phyloP scores from a whole-genome alignment of 2,888 invertebrate genomes.

The Argyra leucocephala region DNA sequence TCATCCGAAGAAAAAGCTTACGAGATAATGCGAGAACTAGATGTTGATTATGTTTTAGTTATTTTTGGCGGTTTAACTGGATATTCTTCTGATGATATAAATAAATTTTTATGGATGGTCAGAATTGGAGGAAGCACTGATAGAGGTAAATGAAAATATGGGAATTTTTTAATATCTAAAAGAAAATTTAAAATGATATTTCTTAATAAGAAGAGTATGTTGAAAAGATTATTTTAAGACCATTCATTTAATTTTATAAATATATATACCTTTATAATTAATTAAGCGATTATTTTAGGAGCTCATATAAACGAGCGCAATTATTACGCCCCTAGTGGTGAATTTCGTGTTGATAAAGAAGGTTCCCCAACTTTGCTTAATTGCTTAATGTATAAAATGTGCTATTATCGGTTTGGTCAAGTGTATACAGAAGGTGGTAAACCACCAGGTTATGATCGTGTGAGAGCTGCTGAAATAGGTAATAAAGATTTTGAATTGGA shows the following conservation, averaged over 20 bases:
- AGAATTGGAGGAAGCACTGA: conserved; percentile 92
- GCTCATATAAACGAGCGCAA: conserved; percentile 92
- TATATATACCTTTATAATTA: too few relatives aligned
- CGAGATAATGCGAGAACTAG: conserved; percentile 93
- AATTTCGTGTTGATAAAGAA: conserved; percentile 92
- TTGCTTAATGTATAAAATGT: conserved; percentile 99
- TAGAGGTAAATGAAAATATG: conserved; percentile 49
- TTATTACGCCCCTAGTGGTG: conserved; percentile 91
- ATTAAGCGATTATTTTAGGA: too few relatives aligned
- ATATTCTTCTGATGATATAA: conserved; percentile 97
- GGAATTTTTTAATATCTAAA: too few relatives aligned
- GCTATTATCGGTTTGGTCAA: conserved; percentile 94
- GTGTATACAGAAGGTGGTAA: conserved; percentile 91
- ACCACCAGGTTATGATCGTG: conserved; percentile 92
- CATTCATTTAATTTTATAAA: too few relatives aligned
- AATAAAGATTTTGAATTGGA: conserved; percentile 97
- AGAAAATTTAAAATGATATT: too few relatives aligned
- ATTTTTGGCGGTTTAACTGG: conserved; percentile 98
- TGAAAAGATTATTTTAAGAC: too few relatives aligned
- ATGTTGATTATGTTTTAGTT: conserved; percentile 95
- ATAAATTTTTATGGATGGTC: conserved; percentile 99
- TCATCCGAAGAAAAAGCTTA: conserved; percentile 93
- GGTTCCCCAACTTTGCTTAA: conserved; percentile 86
- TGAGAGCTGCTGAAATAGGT: conserved; percentile 94
- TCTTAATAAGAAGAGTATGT: too few relatives aligned